Base-by-base conservation (phyloP, 2,888 invertebrate genomes). In the Megalurothrips usitatus region DNA sequence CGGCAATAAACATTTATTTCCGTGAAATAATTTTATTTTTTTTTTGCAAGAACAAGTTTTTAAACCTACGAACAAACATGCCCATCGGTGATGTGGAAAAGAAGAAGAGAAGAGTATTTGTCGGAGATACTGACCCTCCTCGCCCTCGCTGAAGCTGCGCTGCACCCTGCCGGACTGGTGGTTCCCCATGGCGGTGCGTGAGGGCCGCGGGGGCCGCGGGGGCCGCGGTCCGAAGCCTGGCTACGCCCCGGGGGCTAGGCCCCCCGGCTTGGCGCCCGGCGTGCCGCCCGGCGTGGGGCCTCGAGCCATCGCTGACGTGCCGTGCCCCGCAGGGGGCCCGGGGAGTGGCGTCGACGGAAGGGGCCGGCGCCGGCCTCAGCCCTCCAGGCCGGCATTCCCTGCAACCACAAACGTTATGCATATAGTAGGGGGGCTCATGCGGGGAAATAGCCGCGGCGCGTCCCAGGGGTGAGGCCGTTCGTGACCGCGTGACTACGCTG, bases 131-230 rank as follows among this genome's bases (percentile, higher is more conserved):
- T 75, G 23, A 75, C 68, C 68, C 12, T 75, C 68, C 68, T 75
- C 68, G 1, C 68, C 68, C 10, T 75, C 68, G 68, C 68, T 75
- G 68, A 75, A 75, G 68, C 68, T 75, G 68, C 68, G 68, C 68
- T 75, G 68, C 12, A 75, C 68, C 68, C 68, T 23, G 68, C 68
- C 68, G 26, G 68, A 75, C 68, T 75, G 68, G 26, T 75, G 68
- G 68, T 75, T 75, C 68, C 68, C 68, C 68, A 75, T 75, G 68
- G 23, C 68, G 68, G 1, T 9, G 52, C 23, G 11, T 26, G 12
- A 12, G 68, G 23, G 11, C 23, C 23, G 19, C 63, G 10, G 23
- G 63, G 63, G 19, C 63, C 52, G 14, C 19, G 52, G 52, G 14
- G 14, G 52, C n/a, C 23, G n/a, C 23, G 23, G 63, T 9, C 3